Conservation (phyloP, 2,797 vertebrate genomes). For the Spea hammondii region DNA sequence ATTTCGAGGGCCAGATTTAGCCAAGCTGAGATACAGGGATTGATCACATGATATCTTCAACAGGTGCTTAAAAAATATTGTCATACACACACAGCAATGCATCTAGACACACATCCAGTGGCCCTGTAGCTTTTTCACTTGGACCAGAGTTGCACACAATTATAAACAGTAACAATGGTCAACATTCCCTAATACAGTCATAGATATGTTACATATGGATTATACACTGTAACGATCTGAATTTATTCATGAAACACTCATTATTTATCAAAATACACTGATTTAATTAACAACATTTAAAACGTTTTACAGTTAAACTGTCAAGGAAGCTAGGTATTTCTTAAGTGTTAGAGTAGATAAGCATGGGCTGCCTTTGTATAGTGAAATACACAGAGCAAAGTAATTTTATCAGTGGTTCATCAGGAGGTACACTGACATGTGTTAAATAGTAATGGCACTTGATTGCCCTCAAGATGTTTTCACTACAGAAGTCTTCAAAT, state of each 20-base stretch:
- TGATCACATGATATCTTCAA: too few relatives aligned
- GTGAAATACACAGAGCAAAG: slow-evolving; percentile 69
- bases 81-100: too few relatives aligned
- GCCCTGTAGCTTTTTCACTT: too few relatives aligned
- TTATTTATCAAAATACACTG: slow-evolving; percentile 73
- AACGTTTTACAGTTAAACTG: slow-evolving; percentile 79
- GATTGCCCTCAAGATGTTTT: slow-evolving; percentile 82
- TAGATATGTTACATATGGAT: too few relatives aligned
- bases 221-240: too few relatives aligned
- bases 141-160: too few relatives aligned
- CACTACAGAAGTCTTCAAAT: slow-evolving; percentile 70
- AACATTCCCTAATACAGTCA: too few relatives aligned
- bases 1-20: too few relatives aligned
- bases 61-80: too few relatives aligned
- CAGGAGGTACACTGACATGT: slow-evolving; percentile 76
- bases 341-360: slow-evolving; percentile 77
- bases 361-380: slow-evolving; percentile 76
- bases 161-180: too few relatives aligned
- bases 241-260: neutral
- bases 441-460: slow-evolving; percentile 72
- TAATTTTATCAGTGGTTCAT: slow-evolving; percentile 75
- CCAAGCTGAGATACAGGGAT: too few relatives aligned
- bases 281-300: slow-evolving; percentile 84
- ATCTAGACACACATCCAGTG: too few relatives aligned
- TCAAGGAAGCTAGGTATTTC: slow-evolving; percentile 80